phyloP scores from a whole-genome alignment of 1,140 invertebrate species.

The Bacillus rossius region DNA sequence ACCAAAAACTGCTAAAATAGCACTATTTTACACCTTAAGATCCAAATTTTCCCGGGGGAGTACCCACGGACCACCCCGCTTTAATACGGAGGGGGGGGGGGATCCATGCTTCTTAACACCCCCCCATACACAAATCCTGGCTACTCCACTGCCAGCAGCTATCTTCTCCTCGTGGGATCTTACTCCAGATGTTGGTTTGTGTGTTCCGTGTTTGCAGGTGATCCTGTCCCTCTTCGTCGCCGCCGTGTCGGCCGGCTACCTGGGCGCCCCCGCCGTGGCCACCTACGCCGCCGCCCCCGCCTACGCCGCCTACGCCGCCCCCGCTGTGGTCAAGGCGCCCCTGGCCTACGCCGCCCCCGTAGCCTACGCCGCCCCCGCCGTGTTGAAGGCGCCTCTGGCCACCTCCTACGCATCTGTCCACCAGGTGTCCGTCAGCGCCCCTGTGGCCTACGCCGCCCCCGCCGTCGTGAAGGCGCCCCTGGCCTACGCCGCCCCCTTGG shows the following conservation, averaged over 20 bases:
- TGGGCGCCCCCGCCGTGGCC: slow-evolving; percentile 35
- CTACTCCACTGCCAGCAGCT: too few relatives aligned
- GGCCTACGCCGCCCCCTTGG: too few relatives aligned
- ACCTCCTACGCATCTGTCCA: slow-evolving; percentile 30
- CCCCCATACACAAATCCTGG: too few relatives aligned
- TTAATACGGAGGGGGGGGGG: too few relatives aligned
- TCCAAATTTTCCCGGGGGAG: too few relatives aligned
- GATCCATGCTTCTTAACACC: too few relatives aligned
- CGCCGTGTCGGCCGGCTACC: slow-evolving; percentile 40
- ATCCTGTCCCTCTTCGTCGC: slow-evolving; percentile 15
- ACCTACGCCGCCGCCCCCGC: slow-evolving; percentile 24
- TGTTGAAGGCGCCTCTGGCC: slow-evolving; percentile 29
- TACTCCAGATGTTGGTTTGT: too few relatives aligned
- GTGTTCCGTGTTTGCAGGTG: not conserved
- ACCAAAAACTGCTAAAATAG: too few relatives aligned
- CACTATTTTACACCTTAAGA: too few relatives aligned
- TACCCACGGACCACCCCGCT: too few relatives aligned
- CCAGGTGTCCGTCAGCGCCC: slow-evolving; percentile 25
- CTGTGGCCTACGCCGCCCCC: not conserved
- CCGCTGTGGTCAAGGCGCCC: slow-evolving; percentile 1
- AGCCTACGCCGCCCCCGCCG: slow-evolving; percentile 34
- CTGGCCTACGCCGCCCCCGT: slow-evolving; percentile 33
- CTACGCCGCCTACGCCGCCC: not conserved
- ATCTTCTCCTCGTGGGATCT: too few relatives aligned
- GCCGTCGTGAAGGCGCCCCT: not conserved